These are phyloP conservation scores for Gari tellinella DNA, from an alignment of 2,888 invertebrate species.

Conservation along the genomic window DNA sequence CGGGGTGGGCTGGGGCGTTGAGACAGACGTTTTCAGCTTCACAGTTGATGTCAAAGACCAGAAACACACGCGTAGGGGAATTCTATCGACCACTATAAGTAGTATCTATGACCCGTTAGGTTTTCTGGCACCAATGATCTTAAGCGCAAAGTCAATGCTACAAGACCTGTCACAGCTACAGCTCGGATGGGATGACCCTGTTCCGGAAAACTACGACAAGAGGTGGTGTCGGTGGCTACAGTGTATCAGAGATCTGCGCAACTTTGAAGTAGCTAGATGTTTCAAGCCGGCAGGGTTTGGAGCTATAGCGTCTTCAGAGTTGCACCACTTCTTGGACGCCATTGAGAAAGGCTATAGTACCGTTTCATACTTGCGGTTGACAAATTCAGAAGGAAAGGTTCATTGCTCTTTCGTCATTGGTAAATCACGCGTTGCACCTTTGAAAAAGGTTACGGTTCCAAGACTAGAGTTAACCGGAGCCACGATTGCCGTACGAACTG, in stretches of 20 bases:
- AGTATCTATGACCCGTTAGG: conserved; percentile 53
- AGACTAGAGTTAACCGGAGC: conserved; percentile 53
- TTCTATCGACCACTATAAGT: conserved; percentile 48
- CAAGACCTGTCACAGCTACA: conserved; percentile 23
- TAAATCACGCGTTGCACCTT: conserved; percentile 44
- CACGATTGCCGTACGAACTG: conserved; percentile 30
- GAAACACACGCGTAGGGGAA: conserved; percentile 39
- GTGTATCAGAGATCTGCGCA: conserved; percentile 18
- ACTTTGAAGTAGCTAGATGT: conserved; percentile 47
- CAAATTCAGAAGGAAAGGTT: conserved; percentile 15
- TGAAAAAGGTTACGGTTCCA: conserved; percentile 40
- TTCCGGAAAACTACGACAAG: conserved; percentile 7
- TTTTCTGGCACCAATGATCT: conserved; percentile 24
- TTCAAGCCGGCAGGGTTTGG: conserved; percentile 44
- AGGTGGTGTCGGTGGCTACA: conserved; percentile 29
- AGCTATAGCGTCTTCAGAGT: conserved; percentile 3
- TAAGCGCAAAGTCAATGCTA: conserved; percentile 22
- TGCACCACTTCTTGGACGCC: conserved; percentile 55
- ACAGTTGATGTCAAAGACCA: conserved; percentile 27
- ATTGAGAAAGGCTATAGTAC: conserved; percentile 49
- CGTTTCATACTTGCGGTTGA: conserved; percentile 43
- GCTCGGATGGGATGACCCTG: conserved; percentile 24
- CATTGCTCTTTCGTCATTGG: conserved; percentile 53
- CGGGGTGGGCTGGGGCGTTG: conserved; percentile 38
- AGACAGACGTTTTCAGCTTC: conserved; percentile 42